These are phyloP conservation scores for Teleopsis dalmanni DNA, from an alignment of 1,140 invertebrate genomes.

Conservation along the genomic window DNA sequence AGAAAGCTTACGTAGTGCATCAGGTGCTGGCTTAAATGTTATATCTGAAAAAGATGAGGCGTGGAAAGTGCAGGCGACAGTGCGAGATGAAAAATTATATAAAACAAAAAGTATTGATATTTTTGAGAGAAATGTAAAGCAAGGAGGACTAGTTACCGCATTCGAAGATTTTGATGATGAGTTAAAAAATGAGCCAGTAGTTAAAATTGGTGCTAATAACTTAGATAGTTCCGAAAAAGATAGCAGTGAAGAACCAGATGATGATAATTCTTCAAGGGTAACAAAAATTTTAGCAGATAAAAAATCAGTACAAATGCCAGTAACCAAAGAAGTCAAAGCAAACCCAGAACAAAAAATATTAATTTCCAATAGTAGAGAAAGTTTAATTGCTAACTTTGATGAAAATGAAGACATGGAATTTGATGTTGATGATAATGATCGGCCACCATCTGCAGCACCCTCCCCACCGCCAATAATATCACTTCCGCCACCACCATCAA, in stretches of 20 bases:
- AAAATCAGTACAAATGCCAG: not conserved
- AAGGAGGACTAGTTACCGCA: constrained; percentile 15
- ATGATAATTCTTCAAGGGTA: constrained; percentile 28
- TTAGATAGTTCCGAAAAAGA: constrained; percentile 1
- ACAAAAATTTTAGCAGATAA: constrained; percentile 22
- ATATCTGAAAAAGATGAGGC: constrained; percentile 12
- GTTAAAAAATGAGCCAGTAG: constrained; percentile 30
- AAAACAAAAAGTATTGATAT: constrained; percentile 42
- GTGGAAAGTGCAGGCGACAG: constrained; percentile 3
- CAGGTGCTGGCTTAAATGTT: constrained; percentile 3
- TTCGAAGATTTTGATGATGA: constrained; percentile 41
- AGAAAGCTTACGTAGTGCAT: not conserved
- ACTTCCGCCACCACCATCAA: constrained; percentile 26
- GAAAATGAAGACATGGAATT: not conserved
- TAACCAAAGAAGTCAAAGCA: not conserved
- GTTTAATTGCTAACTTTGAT: constrained; percentile 18
- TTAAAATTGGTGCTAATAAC: constrained; percentile 4
- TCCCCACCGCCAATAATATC: constrained; percentile 31
- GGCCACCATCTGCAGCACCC: constrained; percentile 22
- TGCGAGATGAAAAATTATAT: constrained; percentile 16
- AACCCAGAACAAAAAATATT: not conserved
- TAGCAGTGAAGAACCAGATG: constrained; percentile 13
- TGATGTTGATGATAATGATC: constrained; percentile 8
- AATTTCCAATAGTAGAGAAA: constrained; percentile 27
- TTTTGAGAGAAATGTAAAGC: constrained; percentile 20